Conservation (phyloP, 2,888 invertebrate species). For the Eurytoma californica region DNA sequence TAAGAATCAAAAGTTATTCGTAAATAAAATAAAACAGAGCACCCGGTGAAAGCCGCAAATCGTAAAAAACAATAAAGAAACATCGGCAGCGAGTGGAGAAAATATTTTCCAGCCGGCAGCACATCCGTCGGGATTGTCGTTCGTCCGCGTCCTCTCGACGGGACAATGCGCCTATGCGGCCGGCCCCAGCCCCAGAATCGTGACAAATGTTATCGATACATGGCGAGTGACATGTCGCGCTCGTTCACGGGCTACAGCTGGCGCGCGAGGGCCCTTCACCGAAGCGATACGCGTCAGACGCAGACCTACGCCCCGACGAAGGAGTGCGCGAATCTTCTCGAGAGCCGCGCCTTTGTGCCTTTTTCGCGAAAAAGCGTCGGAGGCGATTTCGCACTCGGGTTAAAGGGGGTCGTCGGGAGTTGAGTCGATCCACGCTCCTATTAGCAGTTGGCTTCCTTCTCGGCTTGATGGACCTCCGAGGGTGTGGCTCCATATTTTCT, state of each 20-base stretch:
- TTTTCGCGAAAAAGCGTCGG: no score
- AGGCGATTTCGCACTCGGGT: no score
- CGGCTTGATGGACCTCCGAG: slow-evolving; percentile 70
- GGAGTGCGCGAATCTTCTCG: not conserved
- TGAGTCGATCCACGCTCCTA: no score
- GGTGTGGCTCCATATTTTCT: slow-evolving; percentile 65
- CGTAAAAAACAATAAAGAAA: no score
- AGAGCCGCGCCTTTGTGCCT: slow-evolving; percentile 58
- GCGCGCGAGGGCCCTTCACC: slow-evolving; percentile 19
- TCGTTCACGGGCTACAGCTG: slow-evolving; percentile 9
- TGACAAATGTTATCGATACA: slow-evolving; percentile 73
- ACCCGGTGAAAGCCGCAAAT: no score
- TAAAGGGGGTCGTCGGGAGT: no score
- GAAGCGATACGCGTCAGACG: slow-evolving; percentile 51
- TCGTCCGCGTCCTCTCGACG: not conserved
- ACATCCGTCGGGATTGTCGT: not conserved
- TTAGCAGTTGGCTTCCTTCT: slow-evolving; percentile 55
- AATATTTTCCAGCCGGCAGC: not conserved
- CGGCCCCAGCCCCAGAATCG: slow-evolving; percentile 12
- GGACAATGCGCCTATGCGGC: slow-evolving; percentile 6
- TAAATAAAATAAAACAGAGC: no score
- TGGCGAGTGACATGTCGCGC: slow-evolving; percentile 68
- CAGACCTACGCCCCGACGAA: slow-evolving; percentile 23
- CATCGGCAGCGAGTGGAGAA: not conserved
- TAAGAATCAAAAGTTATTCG: no score